These are phyloP conservation scores for Hiodon tergisus DNA, from an alignment of 2,113 vertebrate species.

Conservation along the genomic window DNA sequence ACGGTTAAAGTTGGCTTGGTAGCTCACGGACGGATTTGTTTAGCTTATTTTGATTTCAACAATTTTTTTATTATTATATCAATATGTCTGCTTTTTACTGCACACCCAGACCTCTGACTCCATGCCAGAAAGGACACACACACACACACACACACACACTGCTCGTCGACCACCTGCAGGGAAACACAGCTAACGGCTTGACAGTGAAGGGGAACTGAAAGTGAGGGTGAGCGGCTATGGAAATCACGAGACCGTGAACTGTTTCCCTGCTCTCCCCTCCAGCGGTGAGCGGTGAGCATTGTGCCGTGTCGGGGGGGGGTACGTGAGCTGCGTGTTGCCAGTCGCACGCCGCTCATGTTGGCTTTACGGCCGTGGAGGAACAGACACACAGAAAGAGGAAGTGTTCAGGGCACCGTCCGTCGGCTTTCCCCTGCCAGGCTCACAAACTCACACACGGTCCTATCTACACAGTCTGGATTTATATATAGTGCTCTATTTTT, in stretches of 20 bases:
- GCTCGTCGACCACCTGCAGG: not conserved
- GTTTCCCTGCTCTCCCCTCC: not conserved
- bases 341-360: not conserved
- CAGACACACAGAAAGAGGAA: slow-evolving; percentile 9
- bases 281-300: not conserved
- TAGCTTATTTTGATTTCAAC: too few relatives aligned
- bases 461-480: slow-evolving; percentile 12
- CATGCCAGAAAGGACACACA: not conserved
- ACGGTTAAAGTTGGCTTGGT: too few relatives aligned
- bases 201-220: slow-evolving; percentile 4
- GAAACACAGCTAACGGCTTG: not conserved
- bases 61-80: not conserved
- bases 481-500: slow-evolving; percentile 29
- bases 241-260: not conserved
- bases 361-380: not conserved
- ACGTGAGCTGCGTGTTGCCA: not conserved
- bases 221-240: not conserved
- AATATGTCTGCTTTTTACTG: not conserved
- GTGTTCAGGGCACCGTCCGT: not conserved
- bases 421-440: too few relatives aligned
- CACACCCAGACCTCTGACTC: not conserved
- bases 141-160: not conserved
- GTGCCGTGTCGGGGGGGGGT: too few relatives aligned
- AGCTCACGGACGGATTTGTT: too few relatives aligned
- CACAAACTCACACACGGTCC: not conserved